Conservation (phyloP, 1,140 invertebrate species). For the Ectropis grisescens region DNA sequence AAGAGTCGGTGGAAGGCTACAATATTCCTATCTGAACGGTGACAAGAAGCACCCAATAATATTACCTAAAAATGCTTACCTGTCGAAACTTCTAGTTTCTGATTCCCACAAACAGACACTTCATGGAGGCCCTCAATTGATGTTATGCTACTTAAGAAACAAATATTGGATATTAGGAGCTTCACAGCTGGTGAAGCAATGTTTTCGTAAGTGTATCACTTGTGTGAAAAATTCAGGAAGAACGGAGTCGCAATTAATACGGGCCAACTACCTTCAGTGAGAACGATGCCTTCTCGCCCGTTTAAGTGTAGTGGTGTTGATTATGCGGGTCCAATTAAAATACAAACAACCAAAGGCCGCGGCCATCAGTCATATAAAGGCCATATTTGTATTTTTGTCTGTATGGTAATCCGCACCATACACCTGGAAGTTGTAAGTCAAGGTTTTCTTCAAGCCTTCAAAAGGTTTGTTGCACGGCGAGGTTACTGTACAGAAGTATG, state of each 20-base stretch:
- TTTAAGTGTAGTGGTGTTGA: slow-evolving; percentile 30
- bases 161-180: slow-evolving; percentile 25
- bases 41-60: slow-evolving; percentile 15
- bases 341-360: slow-evolving; percentile 3
- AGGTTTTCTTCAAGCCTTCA: slow-evolving; percentile 27
- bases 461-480: slow-evolving; percentile 27
- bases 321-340: slow-evolving; percentile 24
- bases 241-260: slow-evolving; percentile 17
- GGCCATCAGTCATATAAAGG: slow-evolving; percentile 4
- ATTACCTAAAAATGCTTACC: slow-evolving; percentile 9
- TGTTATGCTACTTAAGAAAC: slow-evolving; percentile 13
- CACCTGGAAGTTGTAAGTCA: slow-evolving; percentile 15
- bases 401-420: slow-evolving; percentile 7
- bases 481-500: slow-evolving; percentile 9
- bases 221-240: slow-evolving; percentile 10
- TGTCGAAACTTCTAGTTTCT: slow-evolving; percentile 9
- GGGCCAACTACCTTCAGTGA: slow-evolving; percentile 18
- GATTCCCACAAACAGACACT: slow-evolving; percentile 18
- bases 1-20: no score
- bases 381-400: slow-evolving; percentile 5
- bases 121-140: slow-evolving; percentile 22
- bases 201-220: slow-evolving; percentile 18
- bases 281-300: slow-evolving; percentile 16
- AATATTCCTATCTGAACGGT: neutral
- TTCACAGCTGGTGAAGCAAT: slow-evolving; percentile 6